Evolutionary conservation across 92 coral and sea anemone genomes (phyloP).

Genomic region (Chrysogorgia sp.): DNA sequence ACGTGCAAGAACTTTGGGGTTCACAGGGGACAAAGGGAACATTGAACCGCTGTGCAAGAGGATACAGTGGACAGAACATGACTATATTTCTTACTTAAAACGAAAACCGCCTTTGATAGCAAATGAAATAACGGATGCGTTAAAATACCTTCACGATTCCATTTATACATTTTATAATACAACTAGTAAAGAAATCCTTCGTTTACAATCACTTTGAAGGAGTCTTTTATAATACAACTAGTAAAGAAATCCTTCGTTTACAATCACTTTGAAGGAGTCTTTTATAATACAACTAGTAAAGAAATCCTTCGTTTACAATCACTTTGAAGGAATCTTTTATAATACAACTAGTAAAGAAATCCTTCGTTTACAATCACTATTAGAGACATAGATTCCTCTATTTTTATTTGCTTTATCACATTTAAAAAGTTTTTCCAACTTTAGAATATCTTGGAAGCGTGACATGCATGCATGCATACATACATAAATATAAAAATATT

Average conservation of each 20-base stretch:
- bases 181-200: constrained; percentile 24
- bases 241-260: no score
- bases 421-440: no score
- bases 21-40: not conserved
- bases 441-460: no score
- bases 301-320: not conserved
- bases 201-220: not conserved
- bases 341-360: not conserved
- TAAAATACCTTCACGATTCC: constrained; percentile 15
- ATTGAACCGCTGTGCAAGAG: constrained; percentile 64
- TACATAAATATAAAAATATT: no score
- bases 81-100: constrained; percentile 73
- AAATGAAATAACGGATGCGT: not conserved
- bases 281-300: not conserved
- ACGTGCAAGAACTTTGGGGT: constrained; percentile 34
- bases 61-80: constrained; percentile 72
- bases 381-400: not conserved
- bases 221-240: not conserved
- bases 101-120: constrained; percentile 32
- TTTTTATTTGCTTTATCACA: no score
- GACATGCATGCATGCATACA: no score
- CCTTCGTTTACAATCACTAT: not conserved
- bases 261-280: not conserved
- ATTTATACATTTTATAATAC: constrained; percentile 8
- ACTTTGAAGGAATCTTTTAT: not conserved